Percentiles rank a stretch among this genome's conserved stretches.
phyloP scores from a whole-genome alignment of 2,888 invertebrate species.

The Ephialtes manifestator region DNA sequence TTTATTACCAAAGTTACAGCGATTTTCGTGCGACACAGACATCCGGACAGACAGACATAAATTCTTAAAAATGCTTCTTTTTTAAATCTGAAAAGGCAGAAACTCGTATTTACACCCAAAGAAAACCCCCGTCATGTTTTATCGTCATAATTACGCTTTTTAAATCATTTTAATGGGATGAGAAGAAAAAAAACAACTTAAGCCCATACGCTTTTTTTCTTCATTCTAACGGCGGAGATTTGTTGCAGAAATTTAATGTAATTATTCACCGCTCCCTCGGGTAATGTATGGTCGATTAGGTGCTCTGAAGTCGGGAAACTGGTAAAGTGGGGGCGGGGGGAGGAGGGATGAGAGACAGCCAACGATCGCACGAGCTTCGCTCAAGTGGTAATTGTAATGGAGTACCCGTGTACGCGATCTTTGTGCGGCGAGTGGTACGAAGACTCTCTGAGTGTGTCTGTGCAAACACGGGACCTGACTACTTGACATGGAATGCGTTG shows the following conservation, averaged over 20 bases:
- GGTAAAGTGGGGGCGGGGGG: neutral
- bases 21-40: no score
- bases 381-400: slow-evolving; percentile 66
- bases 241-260: neutral
- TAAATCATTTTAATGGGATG: no score
- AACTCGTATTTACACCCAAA: no score
- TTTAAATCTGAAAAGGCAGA: no score
- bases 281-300: slow-evolving; percentile 14
- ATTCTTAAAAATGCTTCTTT: no score
- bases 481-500: slow-evolving; percentile 61
- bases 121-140: no score
- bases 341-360: neutral
- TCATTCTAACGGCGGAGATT: neutral
- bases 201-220: neutral
- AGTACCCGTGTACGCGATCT: slow-evolving; percentile 53
- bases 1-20: no score
- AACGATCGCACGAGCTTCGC: slow-evolving; percentile 42
- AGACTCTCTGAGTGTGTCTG: slow-evolving; percentile 58
- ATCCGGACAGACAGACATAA: no score
- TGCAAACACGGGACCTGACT: slow-evolving; percentile 64
- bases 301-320: neutral
- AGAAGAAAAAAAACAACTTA: no score
- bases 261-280: neutral
- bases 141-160: no score
- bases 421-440: slow-evolving; percentile 5